Conservation (phyloP, 2,888 invertebrate species). For the Noctua janthe region DNA sequence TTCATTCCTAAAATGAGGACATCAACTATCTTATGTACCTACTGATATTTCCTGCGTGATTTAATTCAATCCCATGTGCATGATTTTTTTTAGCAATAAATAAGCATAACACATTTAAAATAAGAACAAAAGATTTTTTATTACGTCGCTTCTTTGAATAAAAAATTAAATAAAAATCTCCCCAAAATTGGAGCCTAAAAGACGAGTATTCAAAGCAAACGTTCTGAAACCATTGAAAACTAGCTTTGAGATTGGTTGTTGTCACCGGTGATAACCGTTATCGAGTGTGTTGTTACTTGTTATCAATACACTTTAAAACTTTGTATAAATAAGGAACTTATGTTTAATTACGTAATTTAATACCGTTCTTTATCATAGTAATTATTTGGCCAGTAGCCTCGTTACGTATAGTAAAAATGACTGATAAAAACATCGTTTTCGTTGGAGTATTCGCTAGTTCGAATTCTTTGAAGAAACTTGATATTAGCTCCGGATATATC, state of each 20-base stretch:
- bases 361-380: neutral
- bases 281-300: neutral
- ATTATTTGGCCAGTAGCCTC: conserved; percentile 23
- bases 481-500: conserved; percentile 88
- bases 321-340: conserved; percentile 3
- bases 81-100: conserved; percentile 22
- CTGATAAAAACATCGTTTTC: conserved; percentile 74
- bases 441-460: conserved; percentile 80
- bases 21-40: neutral
- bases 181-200: neutral
- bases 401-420: conserved; percentile 69
- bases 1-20: neutral
- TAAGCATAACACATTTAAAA: conserved; percentile 44
- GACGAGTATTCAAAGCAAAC: conserved; percentile 22
- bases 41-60: neutral
- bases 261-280: conserved; percentile 28
- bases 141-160: neutral
- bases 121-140: neutral
- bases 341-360: conserved; percentile 36
- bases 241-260: neutral
- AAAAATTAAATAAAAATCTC: neutral
- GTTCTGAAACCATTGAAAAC: conserved; percentile 3
- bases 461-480: conserved; percentile 71
- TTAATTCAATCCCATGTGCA: neutral
- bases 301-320: conserved; percentile 28